phyloP scores from a whole-genome alignment of 2,888 invertebrate species.

The Chloroclysta siterata region DNA sequence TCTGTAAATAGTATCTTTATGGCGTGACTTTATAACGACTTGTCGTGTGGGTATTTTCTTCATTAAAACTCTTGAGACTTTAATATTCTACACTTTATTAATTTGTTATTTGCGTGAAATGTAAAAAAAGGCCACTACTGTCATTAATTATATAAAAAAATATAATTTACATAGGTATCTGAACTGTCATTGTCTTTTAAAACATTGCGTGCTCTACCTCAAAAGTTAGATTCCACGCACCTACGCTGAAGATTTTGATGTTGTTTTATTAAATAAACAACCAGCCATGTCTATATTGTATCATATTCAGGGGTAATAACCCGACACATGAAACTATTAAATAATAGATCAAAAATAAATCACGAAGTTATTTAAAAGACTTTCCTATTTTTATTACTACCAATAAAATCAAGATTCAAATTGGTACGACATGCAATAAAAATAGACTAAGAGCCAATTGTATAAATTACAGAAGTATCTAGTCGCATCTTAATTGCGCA shows the following conservation, averaged over 20 bases:
- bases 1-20: slow-evolving; percentile 36
- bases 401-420: slow-evolving; percentile 25
- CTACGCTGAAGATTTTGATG: too few relatives aligned
- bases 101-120: background rate
- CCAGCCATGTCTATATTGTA: too few relatives aligned
- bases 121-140: too few relatives aligned
- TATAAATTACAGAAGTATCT: slow-evolving; percentile 53
- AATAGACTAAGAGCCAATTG: slow-evolving; percentile 20
- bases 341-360: background rate
- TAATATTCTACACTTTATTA: background rate
- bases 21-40: slow-evolving; percentile 32
- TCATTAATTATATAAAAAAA: too few relatives aligned
- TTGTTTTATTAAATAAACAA: too few relatives aligned
- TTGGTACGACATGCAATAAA: slow-evolving; percentile 22
- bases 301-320: too few relatives aligned
- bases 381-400: slow-evolving; percentile 1
- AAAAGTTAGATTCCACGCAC: too few relatives aligned
- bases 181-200: too few relatives aligned
- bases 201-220: too few relatives aligned
- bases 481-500: slow-evolving; percentile 67
- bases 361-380: background rate
- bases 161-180: too few relatives aligned
- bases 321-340: too few relatives aligned
- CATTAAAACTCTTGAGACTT: slow-evolving; percentile 20
- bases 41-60: slow-evolving; percentile 26